Evolutionary conservation across 1,140 invertebrate genomes (phyloP), one percentile per base, ranked within the genome.

Genomic region (Pomacea maculata): DNA sequence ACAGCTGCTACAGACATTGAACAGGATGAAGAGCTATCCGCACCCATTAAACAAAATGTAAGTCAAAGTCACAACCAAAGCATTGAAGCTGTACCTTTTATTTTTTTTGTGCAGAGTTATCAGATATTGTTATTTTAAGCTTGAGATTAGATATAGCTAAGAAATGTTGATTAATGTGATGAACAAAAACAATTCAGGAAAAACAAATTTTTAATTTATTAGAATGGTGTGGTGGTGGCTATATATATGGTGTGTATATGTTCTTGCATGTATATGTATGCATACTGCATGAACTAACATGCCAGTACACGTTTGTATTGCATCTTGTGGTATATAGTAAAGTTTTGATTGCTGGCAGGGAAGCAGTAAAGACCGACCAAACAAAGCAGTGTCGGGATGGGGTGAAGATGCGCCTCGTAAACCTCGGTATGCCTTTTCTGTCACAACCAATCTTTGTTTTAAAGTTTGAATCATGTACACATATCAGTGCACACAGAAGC

Each of bases 401-500:
- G 85, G 86, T 78, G 86, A 87, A 80, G 86, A 87, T 55, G 82
- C 83, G 52, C 85, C 85, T 17, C 81, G 85, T 63, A 85, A 85
- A 82, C 82, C 79, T 34, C 84, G 86, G 86, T 87, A 85, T 67
- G 63, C 55, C 68, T 82, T 14, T 82, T 79, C 68, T 76, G 52
- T 67, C 29, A 15, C 63, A 61, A 34, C 70, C 55, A 57, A 54
- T 63, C 25, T 8, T 61, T 57, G 25, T 55, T 29, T 67, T 21
- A 15, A 63, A 77, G 25, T 34, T 75, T 65, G 14, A 63, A 12
- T 25, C 63, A 25, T 55, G 14, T 64, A 17, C 67, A 17, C 54
- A 19, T 52, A 21, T 45, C 63, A 68, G 78, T 54, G 54, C 45
- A 45, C 15, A 25, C 11, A 55, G 52, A 55, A 70, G 25, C 25